Base-by-base conservation (phyloP, 92 coral and sea anemone genomes). In the Umimayanthus chanpuru region DNA sequence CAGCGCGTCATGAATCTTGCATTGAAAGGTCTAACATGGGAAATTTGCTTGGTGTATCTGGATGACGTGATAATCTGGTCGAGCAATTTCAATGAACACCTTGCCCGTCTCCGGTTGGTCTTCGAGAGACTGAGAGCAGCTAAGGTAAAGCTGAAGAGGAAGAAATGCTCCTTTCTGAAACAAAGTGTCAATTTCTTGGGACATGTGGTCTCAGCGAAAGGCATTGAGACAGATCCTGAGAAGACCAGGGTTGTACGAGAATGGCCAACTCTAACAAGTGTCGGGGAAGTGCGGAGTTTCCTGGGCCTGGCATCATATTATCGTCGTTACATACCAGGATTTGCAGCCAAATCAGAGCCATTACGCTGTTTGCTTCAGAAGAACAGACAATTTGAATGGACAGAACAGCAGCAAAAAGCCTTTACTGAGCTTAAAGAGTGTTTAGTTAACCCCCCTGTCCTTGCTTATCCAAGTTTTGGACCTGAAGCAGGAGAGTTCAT, bases 1-100 rank as follows among this genome's bases (percentile, higher is more conserved):
- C 36, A 32, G 2, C 36, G 36, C 2, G 36, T 32, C 36, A 32
- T 32, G 36, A 32, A 32, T 32, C 36, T 32, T 32, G 36, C 36
- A 32, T 32, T 32, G 36, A 32, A 32, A 32, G 36, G 36, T 32
- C 36, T 32, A 32, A 32, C 36, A 0, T 32, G 36, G 36, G 36
- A 32, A 32, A 32, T 32, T 32, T 32, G 36, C 36, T 32, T 32
- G 36, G 94, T 89, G 66, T 87, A 92, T 75, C 86, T 92, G 58
- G 94, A 92, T 89, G 92, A 89, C 49, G 86, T 89, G 23, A 92
- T 89, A 8, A 50, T 89, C 88, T 92, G 92, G 91, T 85, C 91
- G 26, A 58, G 71, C 6, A 66, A 82, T 18, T 85, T 89, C 66
- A 85, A 92, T 6, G 92, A 89, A 20, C 84, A 92, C 64, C 88